Percentiles rank a stretch among this genome's conserved stretches.
Conservation (phyloP, 2,888 invertebrate species). For the Cyclophora punctaria region DNA sequence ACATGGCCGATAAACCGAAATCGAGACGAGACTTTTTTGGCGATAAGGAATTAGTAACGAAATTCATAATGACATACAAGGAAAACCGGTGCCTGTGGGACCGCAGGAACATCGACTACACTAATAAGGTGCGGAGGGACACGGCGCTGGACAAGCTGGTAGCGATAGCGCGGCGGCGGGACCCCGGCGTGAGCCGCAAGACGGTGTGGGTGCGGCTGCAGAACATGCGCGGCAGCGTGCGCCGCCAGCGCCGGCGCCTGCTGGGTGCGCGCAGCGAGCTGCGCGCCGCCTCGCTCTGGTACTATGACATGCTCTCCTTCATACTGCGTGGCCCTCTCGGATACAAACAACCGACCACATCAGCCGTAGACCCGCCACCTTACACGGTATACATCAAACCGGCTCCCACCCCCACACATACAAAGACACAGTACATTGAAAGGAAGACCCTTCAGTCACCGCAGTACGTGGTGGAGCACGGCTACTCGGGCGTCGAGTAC, state of each 20-base stretch:
- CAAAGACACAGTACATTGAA: too few relatives aligned
- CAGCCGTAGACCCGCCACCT: too few relatives aligned
- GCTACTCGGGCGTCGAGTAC: too few relatives aligned
- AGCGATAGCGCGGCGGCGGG: too few relatives aligned
- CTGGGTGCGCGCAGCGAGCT: constrained; percentile 42
- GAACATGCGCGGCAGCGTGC: constrained; percentile 44
- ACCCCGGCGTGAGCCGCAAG: too few relatives aligned
- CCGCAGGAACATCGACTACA: constrained; percentile 38
- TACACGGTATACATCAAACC: too few relatives aligned
- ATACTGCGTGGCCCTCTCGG: constrained; percentile 12
- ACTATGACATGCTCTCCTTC: constrained; percentile 50
- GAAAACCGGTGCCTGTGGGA: constrained; percentile 55
- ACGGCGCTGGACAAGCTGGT: too few relatives aligned
- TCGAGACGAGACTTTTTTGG: constrained; percentile 42
- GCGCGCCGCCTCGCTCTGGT: constrained; percentile 39
- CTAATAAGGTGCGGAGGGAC: constrained; percentile 23
- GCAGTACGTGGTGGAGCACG: too few relatives aligned
- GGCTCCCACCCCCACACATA: too few relatives aligned
- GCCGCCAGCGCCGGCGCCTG: constrained; percentile 33
- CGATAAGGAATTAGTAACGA: constrained; percentile 41
- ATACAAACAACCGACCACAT: too few relatives aligned
- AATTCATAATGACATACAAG: constrained; percentile 48
- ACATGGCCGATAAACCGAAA: constrained; percentile 5
- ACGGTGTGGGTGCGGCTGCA: constrained; percentile 47
- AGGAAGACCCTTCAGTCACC: too few relatives aligned